These are phyloP conservation scores for Pseudotriccus pelzelni DNA, from an alignment of 2,797 vertebrate species.

Conservation along the genomic window DNA sequence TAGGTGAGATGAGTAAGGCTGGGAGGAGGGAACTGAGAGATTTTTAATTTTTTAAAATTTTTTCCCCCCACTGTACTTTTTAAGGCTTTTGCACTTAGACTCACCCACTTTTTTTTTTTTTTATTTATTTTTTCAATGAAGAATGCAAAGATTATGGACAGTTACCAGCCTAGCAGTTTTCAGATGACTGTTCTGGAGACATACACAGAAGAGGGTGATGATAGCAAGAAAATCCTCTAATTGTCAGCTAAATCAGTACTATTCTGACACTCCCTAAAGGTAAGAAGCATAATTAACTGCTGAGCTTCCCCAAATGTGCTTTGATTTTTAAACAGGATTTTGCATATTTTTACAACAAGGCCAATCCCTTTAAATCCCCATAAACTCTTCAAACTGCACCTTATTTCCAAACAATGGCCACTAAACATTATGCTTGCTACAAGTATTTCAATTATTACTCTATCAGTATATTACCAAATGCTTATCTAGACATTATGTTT, in stretches of 20 bases:
- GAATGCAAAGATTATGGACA: slow-evolving; percentile 16
- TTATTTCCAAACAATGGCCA: background rate
- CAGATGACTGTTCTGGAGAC: slow-evolving; percentile 2
- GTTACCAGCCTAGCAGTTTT: slow-evolving; percentile 37
- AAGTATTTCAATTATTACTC: background rate
- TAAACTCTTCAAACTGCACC: background rate
- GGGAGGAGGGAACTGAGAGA: background rate
- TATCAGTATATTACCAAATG: background rate
- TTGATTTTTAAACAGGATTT: slow-evolving; percentile 27
- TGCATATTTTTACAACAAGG: background rate
- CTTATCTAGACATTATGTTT: background rate
- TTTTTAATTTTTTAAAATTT: no score
- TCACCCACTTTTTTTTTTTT: background rate
- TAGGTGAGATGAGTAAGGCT: background rate
- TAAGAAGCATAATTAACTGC: slow-evolving; percentile 50
- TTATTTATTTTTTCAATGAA: background rate
- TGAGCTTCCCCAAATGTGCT: background rate
- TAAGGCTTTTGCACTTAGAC: background rate
- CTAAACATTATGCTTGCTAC: background rate
- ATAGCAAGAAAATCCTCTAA: slow-evolving; percentile 1
- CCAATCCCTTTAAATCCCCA: background rate
- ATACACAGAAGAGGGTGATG: background rate
- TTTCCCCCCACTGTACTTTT: background rate
- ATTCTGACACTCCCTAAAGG: background rate
- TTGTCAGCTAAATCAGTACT: slow-evolving; percentile 50